Percentiles rank a stretch among this genome's conserved stretches.
These are phyloP conservation scores for Eristalinus aeneus DNA, from an alignment of 2,888 invertebrate species.

Conservation along the genomic window DNA sequence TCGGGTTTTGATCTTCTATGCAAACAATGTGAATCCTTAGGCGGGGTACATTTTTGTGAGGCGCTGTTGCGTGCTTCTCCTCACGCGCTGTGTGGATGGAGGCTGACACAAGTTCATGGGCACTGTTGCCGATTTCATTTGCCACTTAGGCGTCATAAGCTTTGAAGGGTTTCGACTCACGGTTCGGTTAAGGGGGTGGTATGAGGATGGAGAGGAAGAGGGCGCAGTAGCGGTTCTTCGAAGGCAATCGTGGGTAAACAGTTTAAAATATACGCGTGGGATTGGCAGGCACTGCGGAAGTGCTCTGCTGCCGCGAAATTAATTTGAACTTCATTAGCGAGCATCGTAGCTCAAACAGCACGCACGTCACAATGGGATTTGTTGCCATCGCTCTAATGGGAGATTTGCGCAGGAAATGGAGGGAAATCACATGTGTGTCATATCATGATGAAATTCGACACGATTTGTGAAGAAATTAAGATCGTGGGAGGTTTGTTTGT, in stretches of 20 bases:
- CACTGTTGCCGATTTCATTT: conserved; percentile 1
- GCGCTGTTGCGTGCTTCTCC: neutral
- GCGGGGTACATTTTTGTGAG: neutral
- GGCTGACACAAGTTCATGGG: neutral
- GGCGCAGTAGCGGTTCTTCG: neutral
- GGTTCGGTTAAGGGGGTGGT: too few relatives aligned
- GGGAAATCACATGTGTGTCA: too few relatives aligned
- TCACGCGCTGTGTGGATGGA: neutral
- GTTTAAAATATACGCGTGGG: neutral
- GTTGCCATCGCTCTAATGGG: neutral
- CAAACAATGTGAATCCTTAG: conserved; percentile 20
- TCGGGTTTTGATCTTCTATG: conserved; percentile 31
- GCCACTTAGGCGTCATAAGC: neutral
- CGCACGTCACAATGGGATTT: neutral
- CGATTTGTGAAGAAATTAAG: neutral
- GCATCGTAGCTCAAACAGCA: neutral
- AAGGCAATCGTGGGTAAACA: neutral
- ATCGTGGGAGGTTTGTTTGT: too few relatives aligned
- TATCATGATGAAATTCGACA: neutral
- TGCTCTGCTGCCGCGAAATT: neutral
- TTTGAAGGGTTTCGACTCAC: neutral
- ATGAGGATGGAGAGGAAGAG: too few relatives aligned
- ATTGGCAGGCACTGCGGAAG: neutral
- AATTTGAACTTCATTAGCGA: neutral
- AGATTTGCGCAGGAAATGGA: neutral